Evolutionary conservation across 1,140 invertebrate species (phyloP).

Genomic region (Pseudomyrmex pallidus): DNA sequence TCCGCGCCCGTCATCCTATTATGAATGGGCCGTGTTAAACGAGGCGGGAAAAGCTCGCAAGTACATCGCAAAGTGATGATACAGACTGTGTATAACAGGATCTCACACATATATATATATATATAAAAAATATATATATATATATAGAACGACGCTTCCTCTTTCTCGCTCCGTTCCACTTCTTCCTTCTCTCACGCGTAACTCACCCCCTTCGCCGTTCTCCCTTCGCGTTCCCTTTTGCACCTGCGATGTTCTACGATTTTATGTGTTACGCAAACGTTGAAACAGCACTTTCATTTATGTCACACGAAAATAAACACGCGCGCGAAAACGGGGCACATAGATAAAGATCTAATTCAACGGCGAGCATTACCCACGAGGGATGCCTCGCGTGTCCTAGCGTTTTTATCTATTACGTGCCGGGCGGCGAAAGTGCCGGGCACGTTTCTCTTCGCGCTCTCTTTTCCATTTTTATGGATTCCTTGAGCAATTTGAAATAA

Average conservation of each 20-base stretch:
- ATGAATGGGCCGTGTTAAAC: constrained; percentile 77
- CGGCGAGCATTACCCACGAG: background rate
- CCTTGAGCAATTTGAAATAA: background rate
- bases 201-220: background rate
- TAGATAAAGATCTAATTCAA: constrained; percentile 42
- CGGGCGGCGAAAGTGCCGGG: background rate
- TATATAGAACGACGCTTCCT: background rate
- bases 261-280: constrained; percentile 18
- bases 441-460: background rate
- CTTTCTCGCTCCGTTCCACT: background rate
- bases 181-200: background rate
- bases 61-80: constrained; percentile 77
- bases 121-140: constrained; percentile 13
- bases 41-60: constrained; percentile 77
- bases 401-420: background rate
- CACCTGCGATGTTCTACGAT: background rate
- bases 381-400: background rate
- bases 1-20: constrained; percentile 72
- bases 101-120: constrained; percentile 28
- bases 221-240: background rate
- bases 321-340: constrained; percentile 14
- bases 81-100: constrained; percentile 75
- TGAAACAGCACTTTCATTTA: constrained; percentile 32
- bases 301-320: constrained; percentile 38
- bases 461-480: background rate